Percentiles rank a stretch among this genome's conserved stretches.
Evolutionary conservation across 2,797 vertebrate species (phyloP).

Genomic region (Hippopotamyrus pictus): DNA sequence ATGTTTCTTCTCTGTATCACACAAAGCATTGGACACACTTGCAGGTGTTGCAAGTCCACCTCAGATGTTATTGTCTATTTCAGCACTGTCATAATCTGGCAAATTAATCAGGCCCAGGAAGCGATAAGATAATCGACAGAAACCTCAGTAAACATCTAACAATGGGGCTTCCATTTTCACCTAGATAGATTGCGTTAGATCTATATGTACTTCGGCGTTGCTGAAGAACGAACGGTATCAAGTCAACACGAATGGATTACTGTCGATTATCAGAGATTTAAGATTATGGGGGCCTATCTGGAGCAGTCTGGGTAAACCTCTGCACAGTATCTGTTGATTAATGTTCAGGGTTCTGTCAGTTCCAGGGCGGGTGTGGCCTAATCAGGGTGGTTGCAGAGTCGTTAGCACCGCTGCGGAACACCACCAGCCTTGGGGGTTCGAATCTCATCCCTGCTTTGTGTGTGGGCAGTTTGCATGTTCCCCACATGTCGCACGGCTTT

Average conservation of each 20-base stretch:
- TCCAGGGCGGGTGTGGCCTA: not conserved
- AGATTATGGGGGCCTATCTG: slow-evolving; percentile 27
- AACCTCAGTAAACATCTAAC: not conserved
- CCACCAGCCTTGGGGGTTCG: not conserved
- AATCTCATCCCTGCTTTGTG: not conserved
- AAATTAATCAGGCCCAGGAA: not conserved
- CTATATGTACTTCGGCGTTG: not conserved
- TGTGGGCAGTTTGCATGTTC: not conserved
- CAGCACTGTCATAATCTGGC: not conserved
- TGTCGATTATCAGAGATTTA: not conserved
- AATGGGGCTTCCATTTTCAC: not conserved
- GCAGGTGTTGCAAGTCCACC: not conserved
- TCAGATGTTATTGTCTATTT: not conserved
- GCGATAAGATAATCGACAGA: not conserved
- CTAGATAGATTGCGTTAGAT: not conserved
- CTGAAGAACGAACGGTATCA: not conserved
- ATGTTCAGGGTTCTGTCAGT: not conserved
- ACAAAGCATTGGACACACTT: not conserved
- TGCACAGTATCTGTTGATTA: slow-evolving; percentile 19
- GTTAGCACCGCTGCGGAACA: not conserved
- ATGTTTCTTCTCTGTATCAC: not conserved
- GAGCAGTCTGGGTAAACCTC: slow-evolving; percentile 22
- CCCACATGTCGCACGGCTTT: not conserved
- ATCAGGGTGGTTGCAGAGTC: not conserved
- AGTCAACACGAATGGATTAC: slow-evolving; percentile 2